Conservation (phyloP, 2,888 invertebrate species). For the Scaptomyza reducta region DNA sequence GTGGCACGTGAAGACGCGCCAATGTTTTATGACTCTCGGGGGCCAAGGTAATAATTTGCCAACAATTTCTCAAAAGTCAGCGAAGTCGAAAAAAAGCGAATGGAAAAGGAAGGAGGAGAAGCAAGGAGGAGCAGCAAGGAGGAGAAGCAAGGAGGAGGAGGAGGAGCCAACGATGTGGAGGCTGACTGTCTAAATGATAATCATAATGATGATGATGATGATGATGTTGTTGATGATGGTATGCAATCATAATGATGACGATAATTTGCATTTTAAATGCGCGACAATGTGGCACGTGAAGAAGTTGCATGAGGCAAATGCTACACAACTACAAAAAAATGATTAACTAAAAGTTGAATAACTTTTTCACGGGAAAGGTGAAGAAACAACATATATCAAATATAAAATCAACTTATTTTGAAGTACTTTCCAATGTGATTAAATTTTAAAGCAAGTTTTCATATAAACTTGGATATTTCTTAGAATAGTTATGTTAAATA, state of each 20-base stretch:
- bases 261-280: constrained; percentile 81
- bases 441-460: too few relatives aligned
- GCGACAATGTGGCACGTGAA: constrained; percentile 65
- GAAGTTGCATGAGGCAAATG: constrained; percentile 13
- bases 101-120: not conserved
- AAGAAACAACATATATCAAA: too few relatives aligned
- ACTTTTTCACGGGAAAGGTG: not conserved
- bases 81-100: not conserved
- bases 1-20: constrained; percentile 75
- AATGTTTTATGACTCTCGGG: constrained; percentile 69
- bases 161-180: constrained; percentile 18
- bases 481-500: too few relatives aligned
- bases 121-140: not conserved
- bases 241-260: constrained; percentile 77
- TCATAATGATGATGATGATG: constrained; percentile 44
- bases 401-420: too few relatives aligned
- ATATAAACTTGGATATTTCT: too few relatives aligned
- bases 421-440: too few relatives aligned
- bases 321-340: not conserved
- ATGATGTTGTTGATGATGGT: constrained; percentile 20
- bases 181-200: constrained; percentile 23
- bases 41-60: constrained; percentile 78
- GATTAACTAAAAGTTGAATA: not conserved
- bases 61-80: constrained; percentile 59
- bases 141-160: constrained; percentile 3